Conservation (phyloP, 1,140 invertebrate genomes). For the Drosophila novamexicana region DNA sequence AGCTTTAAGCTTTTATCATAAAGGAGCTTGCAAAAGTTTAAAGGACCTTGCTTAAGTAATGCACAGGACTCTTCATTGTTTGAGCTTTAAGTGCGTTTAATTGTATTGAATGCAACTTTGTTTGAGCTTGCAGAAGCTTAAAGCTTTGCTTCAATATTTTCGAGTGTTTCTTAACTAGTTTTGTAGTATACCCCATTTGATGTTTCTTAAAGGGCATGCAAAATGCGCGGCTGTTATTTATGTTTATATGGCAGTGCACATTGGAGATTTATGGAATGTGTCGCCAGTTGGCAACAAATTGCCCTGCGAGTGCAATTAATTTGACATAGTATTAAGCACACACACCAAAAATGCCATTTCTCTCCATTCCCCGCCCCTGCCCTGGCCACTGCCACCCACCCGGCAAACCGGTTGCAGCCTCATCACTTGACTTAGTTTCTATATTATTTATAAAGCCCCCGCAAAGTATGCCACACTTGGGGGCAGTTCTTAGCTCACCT, state of each 20-base stretch:
- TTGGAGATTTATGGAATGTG: conserved; percentile 49
- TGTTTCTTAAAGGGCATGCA: not conserved
- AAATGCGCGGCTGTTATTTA: conserved; percentile 27
- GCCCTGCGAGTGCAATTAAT: conserved; percentile 57
- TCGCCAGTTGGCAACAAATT: conserved; percentile 50
- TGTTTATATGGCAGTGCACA: conserved; percentile 39
- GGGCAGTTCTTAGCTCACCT: conserved; percentile 88
- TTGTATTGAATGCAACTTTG: not conserved
- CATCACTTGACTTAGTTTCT: not conserved
- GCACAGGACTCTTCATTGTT: no score
- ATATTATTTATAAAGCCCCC: conserved; percentile 20
- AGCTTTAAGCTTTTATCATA: no score
- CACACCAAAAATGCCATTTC: conserved; percentile 11
- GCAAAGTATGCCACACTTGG: conserved; percentile 60
- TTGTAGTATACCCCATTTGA: not conserved
- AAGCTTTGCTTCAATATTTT: not conserved
- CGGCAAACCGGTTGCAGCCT: conserved; percentile 28
- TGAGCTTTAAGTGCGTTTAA: not conserved
- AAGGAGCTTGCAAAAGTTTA: not conserved
- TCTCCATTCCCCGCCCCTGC: no score
- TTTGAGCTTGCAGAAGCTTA: not conserved
- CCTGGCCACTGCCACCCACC: not conserved
- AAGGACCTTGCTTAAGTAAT: not conserved
- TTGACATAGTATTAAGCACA: conserved; percentile 39
- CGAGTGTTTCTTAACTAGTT: not conserved